phyloP scores from a whole-genome alignment of 2,888 invertebrate genomes.

The Hirtodrosophila histrioides region DNA sequence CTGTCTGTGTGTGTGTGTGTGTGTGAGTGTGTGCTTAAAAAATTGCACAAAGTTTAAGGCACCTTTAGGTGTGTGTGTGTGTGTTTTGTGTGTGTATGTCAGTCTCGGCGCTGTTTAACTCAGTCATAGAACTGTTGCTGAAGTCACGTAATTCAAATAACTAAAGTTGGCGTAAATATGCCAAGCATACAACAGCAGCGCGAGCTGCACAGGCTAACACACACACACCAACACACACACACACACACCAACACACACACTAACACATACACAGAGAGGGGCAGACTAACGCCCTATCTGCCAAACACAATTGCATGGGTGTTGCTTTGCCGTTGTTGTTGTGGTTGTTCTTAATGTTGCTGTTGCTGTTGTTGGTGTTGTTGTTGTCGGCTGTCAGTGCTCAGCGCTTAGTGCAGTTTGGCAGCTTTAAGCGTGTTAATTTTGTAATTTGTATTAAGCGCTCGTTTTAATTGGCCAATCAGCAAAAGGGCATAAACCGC shows the following conservation, averaged over 20 bases:
- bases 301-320: constrained; percentile 58
- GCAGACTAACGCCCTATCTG: constrained; percentile 47
- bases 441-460: constrained; percentile 65
- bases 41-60: constrained; percentile 47
- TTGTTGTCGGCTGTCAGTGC: constrained; percentile 30
- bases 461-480: constrained; percentile 62
- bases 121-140: constrained; percentile 80
- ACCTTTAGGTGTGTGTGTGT: constrained; percentile 20
- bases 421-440: constrained; percentile 65
- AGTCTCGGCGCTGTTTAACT: constrained; percentile 50
- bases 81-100: constrained; percentile 18
- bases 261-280: not conserved
- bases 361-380: constrained; percentile 23
- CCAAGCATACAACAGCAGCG: constrained; percentile 70
- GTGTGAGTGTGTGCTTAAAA: constrained; percentile 53
- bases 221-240: constrained; percentile 1
- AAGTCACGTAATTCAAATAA: constrained; percentile 83
- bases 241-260: constrained; percentile 2
- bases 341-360: constrained; percentile 6
- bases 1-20: constrained; percentile 17
- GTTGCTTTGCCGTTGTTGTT: constrained; percentile 31
- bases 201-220: constrained; percentile 20
- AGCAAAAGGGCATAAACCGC: constrained; percentile 44
- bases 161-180: constrained; percentile 81
- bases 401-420: constrained; percentile 39